These are phyloP conservation scores for Bedellia somnulentella DNA, from an alignment of 2,888 invertebrate species.

Conservation along the genomic window DNA sequence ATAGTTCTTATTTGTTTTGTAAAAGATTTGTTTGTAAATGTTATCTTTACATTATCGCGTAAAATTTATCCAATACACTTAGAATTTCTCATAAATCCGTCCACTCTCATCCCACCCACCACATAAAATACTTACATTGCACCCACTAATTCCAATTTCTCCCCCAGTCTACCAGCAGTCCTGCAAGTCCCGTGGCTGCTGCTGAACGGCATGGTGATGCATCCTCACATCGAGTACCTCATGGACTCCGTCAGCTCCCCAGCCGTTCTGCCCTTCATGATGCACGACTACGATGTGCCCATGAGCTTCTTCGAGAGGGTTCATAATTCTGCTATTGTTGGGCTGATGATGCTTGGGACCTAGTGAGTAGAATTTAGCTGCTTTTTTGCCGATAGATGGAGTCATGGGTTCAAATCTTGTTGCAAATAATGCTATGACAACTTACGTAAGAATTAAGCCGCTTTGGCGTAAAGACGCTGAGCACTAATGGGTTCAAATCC, in stretches of 20 bases:
- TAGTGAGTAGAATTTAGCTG: constrained; percentile 4
- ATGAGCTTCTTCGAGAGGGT: constrained; percentile 9
- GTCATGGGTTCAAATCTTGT: neutral
- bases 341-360: neutral
- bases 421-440: neutral
- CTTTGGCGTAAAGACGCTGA: neutral
- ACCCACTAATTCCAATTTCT: too few species aligned
- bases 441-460: neutral
- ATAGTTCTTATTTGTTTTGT: too few species aligned
- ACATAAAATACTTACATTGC: too few species aligned
- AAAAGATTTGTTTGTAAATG: too few species aligned
- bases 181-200: constrained; percentile 10
- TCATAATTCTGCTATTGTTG: constrained; percentile 3
- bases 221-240: constrained; percentile 8
- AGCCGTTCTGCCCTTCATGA: constrained; percentile 5
- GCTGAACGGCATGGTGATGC: constrained; percentile 6
- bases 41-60: too few species aligned
- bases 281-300: constrained; percentile 5
- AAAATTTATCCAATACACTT: too few species aligned
- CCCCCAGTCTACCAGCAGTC: constrained; percentile 8
- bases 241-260: constrained; percentile 9
- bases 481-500: neutral
- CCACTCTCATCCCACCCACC: too few species aligned
- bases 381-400: neutral
- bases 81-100: too few species aligned